Percentiles rank a stretch among this genome's conserved stretches.
These are phyloP conservation scores for Apodemus speciosus DNA, from an alignment of 2,113 vertebrate genomes.

Conservation along the genomic window DNA sequence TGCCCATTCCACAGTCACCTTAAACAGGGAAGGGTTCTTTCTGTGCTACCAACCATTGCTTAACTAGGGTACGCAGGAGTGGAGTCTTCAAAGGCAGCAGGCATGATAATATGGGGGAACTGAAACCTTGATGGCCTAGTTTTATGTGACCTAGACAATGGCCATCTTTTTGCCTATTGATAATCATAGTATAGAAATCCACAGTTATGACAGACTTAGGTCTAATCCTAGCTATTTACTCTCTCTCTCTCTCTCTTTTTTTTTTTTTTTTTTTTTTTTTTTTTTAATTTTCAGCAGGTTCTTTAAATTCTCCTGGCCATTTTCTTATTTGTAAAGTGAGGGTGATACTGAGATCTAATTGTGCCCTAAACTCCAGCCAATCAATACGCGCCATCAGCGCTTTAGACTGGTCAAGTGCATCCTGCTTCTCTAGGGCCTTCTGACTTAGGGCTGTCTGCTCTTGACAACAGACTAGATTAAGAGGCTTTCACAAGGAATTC, in stretches of 20 bases:
- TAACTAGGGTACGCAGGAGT: neutral
- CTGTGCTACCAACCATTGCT: neutral
- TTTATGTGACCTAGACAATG: conserved; percentile 31
- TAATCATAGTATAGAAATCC: conserved; percentile 45
- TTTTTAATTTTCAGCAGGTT: conserved; percentile 58
- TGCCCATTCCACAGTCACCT: conserved; percentile 24
- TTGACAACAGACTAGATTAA: conserved; percentile 7
- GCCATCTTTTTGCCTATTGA: conserved; percentile 54
- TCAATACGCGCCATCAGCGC: neutral
- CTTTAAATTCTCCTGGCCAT: conserved; percentile 21
- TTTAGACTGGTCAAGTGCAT: neutral
- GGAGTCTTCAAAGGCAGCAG: neutral
- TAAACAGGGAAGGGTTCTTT: neutral
- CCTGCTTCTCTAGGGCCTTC: neutral
- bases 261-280: neutral
- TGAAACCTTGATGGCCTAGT: conserved; percentile 29
- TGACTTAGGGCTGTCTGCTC: neutral
- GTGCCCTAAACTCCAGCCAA: conserved; percentile 28
- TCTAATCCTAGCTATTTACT: conserved; percentile 26
- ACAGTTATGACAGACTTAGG: conserved; percentile 22
- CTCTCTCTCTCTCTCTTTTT: too few relatives aligned
- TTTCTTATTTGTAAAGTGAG: conserved; percentile 57
- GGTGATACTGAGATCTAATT: conserved; percentile 27
- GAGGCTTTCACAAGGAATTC: neutral
- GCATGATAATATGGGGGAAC: neutral